phyloP scores from a whole-genome alignment of 2,797 vertebrate species.

The Eospalax fontanierii region DNA sequence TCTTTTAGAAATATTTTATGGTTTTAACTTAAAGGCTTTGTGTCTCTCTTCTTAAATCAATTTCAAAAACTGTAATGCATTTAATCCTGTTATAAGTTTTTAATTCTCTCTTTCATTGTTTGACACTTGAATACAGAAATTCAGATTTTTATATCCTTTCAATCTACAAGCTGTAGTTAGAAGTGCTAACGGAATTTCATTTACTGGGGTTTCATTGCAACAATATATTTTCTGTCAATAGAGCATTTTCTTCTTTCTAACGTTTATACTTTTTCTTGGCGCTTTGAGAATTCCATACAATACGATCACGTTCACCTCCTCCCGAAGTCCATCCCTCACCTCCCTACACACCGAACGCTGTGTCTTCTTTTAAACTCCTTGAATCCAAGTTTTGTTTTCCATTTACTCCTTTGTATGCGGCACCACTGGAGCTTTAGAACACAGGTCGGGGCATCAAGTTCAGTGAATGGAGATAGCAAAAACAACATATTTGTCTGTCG shows the following conservation, averaged over 20 bases:
- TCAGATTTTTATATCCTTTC: neutral
- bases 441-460: neutral
- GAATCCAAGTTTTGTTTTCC: too few species aligned
- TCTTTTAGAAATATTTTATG: neutral
- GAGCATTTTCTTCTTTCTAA: neutral
- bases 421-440: neutral
- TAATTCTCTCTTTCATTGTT: neutral
- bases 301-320: too few species aligned
- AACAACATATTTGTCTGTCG: neutral
- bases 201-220: neutral
- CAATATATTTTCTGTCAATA: neutral
- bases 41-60: neutral
- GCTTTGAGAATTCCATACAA: too few species aligned
- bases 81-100: neutral
- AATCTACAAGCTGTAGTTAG: neutral
- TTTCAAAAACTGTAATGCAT: neutral
- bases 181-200: neutral
- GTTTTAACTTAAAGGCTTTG: neutral
- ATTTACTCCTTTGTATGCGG: too few species aligned
- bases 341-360: too few species aligned
- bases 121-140: slow-evolving; percentile 1
- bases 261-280: neutral
- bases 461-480: too few species aligned
- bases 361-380: too few species aligned
- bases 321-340: too few species aligned